Base-by-base conservation (phyloP, 2,888 invertebrate genomes). In the Drosophila barbarae region DNA sequence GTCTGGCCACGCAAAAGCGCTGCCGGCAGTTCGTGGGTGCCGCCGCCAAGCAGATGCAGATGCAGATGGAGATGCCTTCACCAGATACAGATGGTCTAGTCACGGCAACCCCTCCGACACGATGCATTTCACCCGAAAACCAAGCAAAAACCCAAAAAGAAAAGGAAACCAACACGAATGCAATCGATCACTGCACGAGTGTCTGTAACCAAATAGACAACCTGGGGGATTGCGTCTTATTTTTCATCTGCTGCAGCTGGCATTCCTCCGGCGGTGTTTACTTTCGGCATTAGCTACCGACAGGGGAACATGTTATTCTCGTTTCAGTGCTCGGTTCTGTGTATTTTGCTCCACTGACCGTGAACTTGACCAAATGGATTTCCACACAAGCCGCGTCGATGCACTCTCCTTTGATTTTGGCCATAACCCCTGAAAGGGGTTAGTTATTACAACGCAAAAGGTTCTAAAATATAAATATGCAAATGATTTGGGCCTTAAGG, bases 21-120 rank as follows among this genome's bases (percentile, higher is more conserved):
- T 81, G 57, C 51, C 58, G 85, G 84, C 84, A 60, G 6, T 72
- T 85, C 78, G 82, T 81, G 85, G 80, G 80, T 81, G 80, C 77
- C 77, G 77, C 77, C 80, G 23, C 23, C 23, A 23, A 23, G 23
- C 23, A 23, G 23, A 71, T 46, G 55, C 52, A 67, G 84, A 85
- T 81, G 51, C 55, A 42, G 28, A 80, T 46, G 57, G 52, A 66
- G 84, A 81, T 81, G 52, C 61, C 74, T 77, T 80, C 66, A 42
- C 60, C 52, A 66, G 84, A 85, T 84, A 81, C 55, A 35, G 55
- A 54, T 30, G 55, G 18, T 47, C 30, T 47, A 47, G 46, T 47
- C 73, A 67, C 30, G 18, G 50, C 56, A 78, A 72, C 72, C 34
- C 73, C 52, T 68, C 57, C 44, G 18, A 67, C 59, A 69, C 64